phyloP scores from a whole-genome alignment of 2,113 vertebrate species.

The Cyanistes caeruleus region DNA sequence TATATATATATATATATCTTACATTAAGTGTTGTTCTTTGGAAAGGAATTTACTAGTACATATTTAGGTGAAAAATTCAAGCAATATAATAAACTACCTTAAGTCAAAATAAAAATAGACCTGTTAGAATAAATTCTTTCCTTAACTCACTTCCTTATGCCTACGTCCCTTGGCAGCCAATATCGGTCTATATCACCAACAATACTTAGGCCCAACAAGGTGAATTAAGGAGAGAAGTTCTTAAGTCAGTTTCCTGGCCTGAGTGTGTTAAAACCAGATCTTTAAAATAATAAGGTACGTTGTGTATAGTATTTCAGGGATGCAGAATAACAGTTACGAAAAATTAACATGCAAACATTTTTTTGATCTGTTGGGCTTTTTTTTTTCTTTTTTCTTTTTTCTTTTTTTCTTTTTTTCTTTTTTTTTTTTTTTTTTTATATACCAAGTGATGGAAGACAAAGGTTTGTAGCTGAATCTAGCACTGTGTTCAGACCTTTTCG shows the following conservation, averaged over 20 bases:
- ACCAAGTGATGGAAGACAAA: accelerated
- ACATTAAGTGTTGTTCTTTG: not conserved
- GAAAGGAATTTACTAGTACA: not conserved
- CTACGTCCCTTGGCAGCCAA: not conserved
- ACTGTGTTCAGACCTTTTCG: not conserved
- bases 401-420: not conserved
- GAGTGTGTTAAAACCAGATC: not conserved
- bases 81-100: not conserved
- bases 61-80: not conserved
- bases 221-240: constrained; percentile 42
- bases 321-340: not conserved
- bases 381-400: not conserved
- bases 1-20: not conserved
- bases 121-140: constrained; percentile 1
- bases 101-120: not conserved
- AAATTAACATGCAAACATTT: not conserved
- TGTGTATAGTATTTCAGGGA: not conserved
- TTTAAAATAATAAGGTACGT: not conserved
- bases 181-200: not conserved
- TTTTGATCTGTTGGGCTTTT: not conserved
- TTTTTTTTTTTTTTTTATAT: not conserved
- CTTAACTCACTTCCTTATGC: constrained; percentile 40
- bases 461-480: not conserved
- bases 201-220: not conserved
- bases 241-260: constrained; percentile 25